Evolutionary conservation across 2,797 vertebrate species (phyloP).

Genomic region (Brotula barbata): DNA sequence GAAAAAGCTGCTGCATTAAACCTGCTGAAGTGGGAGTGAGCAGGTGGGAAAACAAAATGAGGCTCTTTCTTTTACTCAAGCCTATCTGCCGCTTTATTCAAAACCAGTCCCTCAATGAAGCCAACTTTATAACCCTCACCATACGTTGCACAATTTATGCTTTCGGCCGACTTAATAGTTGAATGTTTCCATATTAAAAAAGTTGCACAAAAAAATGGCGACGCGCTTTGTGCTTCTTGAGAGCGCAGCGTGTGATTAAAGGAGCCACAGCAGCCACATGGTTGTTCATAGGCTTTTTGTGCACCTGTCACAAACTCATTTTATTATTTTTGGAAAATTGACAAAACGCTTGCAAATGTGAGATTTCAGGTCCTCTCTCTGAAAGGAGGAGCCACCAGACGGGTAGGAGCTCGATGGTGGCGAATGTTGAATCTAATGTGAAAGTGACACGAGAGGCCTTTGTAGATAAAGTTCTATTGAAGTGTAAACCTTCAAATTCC

Average conservation of each 20-base stretch:
- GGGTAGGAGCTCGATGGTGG: too few species aligned
- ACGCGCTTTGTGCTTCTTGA: too few species aligned
- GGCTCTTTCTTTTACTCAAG: slow-evolving; percentile 14
- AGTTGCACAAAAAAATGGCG: slow-evolving; percentile 11
- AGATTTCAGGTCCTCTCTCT: slow-evolving; percentile 18
- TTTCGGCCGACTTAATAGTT: too few species aligned
- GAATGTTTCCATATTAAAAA: too few species aligned
- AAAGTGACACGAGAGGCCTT: too few species aligned
- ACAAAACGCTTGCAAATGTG: slow-evolving; percentile 39
- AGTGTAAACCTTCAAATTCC: background rate
- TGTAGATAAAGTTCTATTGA: too few species aligned
- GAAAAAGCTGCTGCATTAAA: slow-evolving; percentile 6
- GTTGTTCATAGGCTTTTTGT: slow-evolving; percentile 15
- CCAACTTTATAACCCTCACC: too few species aligned
- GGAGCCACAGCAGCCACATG: slow-evolving; percentile 5
- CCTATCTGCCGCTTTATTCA: background rate
- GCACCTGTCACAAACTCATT: slow-evolving; percentile 15
- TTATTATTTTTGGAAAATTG: slow-evolving; percentile 26
- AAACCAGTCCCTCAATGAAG: slow-evolving; percentile 21
- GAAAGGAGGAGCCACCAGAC: too few species aligned
- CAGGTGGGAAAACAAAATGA: slow-evolving; percentile 36
- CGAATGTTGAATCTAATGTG: too few species aligned
- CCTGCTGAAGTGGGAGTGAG: slow-evolving; percentile 16
- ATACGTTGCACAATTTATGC: too few species aligned
- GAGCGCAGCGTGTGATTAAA: slow-evolving; percentile 18